Evolutionary conservation across 2,797 vertebrate genomes (phyloP).

Genomic region (Peromyscus melanophrys): DNA sequence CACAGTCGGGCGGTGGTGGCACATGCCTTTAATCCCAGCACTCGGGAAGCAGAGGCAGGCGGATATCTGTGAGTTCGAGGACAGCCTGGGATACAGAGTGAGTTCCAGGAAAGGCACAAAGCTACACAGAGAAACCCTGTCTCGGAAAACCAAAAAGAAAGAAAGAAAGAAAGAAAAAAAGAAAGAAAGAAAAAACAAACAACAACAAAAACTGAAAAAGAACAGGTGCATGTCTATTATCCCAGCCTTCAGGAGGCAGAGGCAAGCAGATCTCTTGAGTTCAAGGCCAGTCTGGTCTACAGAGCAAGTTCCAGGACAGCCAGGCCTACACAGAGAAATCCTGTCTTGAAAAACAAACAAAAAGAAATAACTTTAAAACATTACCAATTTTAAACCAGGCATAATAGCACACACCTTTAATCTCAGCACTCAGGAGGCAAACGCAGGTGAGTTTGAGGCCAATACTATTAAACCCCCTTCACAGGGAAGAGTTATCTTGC

Average conservation of each 20-base stretch:
- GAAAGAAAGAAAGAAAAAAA: not conserved
- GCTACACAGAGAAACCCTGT: not conserved
- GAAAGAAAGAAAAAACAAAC: not conserved
- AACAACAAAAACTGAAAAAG: not conserved
- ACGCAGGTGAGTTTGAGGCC: not conserved
- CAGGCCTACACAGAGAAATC: too few species aligned
- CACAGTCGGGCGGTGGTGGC: too few species aligned
- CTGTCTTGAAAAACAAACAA: too few species aligned
- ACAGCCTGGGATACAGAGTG: not conserved
- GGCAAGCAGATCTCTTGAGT: too few species aligned
- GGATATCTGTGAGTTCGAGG: not conserved
- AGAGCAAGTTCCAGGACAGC: too few species aligned
- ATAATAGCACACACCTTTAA: not conserved
- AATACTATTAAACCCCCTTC: slow-evolving; percentile 11
- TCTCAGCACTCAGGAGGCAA: not conserved
- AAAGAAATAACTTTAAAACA: too few species aligned
- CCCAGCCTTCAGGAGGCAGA: too few species aligned
- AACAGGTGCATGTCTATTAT: too few species aligned
- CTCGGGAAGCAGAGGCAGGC: not conserved
- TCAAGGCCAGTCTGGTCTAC: too few species aligned
- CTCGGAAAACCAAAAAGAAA: not conserved
- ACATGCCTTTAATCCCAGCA: not conserved
- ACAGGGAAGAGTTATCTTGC: slow-evolving; percentile 20
- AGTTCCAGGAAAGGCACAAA: not conserved
- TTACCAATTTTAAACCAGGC: not conserved